Base-by-base conservation (phyloP, 2,797 vertebrate genomes). In the Tapera naevia region DNA sequence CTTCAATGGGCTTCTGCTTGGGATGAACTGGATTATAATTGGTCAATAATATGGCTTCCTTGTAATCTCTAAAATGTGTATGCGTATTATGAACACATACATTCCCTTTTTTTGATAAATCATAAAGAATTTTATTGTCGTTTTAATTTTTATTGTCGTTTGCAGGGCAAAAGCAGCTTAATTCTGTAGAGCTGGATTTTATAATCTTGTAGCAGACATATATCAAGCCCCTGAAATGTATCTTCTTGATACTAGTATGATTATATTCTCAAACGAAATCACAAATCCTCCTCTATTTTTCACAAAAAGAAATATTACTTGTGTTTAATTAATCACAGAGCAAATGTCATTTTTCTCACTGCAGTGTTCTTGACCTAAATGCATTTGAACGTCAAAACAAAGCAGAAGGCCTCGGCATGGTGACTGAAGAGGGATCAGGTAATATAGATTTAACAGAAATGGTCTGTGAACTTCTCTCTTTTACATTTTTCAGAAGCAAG, bases 351-450 rank as follows among this genome's bases (percentile, higher is more conserved):
- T 81, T 80, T 94, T 96, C 57, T 95, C 37, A 71, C 96, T 95
- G 13, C 95, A 99, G 99, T 89, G 99, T 99, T 96, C 98, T 99
- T 86, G 99, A 99, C 94, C 98, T 99, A 69, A 99, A 99, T 93
- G 99, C 99, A 2, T 99, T 99, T 91, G 99, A 99, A 97, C 98
- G 99, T 72, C 99, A 99, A 96, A 99, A 99, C 97, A 99, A 99
- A 98, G 99, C 99, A 13, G 99, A 99, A 96, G 99, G 99, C 65
- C 98, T 99, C 83, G 99, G 99, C 16, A 99, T 99, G 99, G 99
- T 99, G 94, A 99, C 99, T 10, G 99, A 99, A 93, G 99, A 99
- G 95, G 99, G 99, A 92, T 99, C 99, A 98, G 99, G 99, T 99
- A 98, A 70, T 87, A 33, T 45, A 17, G 14, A 71, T 54, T 93